Base-by-base conservation (phyloP, 2,113 vertebrate genomes). In the Alethe castanea region DNA sequence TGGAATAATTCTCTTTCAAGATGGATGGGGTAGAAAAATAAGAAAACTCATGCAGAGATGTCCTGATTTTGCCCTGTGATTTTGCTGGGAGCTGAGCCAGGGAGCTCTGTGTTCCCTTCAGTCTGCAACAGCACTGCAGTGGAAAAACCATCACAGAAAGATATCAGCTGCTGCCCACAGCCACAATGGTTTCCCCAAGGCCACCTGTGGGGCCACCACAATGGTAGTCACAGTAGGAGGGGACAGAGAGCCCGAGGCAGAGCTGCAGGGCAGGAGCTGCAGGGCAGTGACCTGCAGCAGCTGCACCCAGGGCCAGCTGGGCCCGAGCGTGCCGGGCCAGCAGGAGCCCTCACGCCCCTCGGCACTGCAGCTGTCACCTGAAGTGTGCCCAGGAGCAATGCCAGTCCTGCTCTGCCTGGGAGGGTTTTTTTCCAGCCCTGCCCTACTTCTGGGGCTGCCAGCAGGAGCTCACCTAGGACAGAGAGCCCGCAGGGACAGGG, bases 221-320 rank as follows among this genome's bases (percentile, higher is more conserved):
- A 28, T 18, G 5, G 0, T 12, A 23, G 57, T 14, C 7, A 3
- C 1, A 0, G 40, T 3, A 0, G 0, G 0, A 71, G 56, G 45
- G 5, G 6, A 38, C 33, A 81, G 64, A 19, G 15, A 56, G 57
- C 14, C 45, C 0, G 2, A 28, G 6, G 4, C 3, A 18, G 45
- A 88, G 29, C 38, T 8, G 29, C 12, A 31, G 25, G 38, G 13
- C 67, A 70, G 77, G 50, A 80, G 50, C 60, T 76, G 3, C 86
- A 50, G 60, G 77, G 28, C 31, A 2, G 62, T 50, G 72, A 44
- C 47, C 67, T 40, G 61, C 66, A 50, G 67, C 57, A 56, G 33
- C 59, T 81, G 64, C 69, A 14, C 29, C 54, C 5, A 1, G 36
- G 38, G 14, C 60, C 17, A 1, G 87, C 60, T 1, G 4, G 61